phyloP scores from a whole-genome alignment of 2,888 invertebrate species.

The Anorthoa munda region DNA sequence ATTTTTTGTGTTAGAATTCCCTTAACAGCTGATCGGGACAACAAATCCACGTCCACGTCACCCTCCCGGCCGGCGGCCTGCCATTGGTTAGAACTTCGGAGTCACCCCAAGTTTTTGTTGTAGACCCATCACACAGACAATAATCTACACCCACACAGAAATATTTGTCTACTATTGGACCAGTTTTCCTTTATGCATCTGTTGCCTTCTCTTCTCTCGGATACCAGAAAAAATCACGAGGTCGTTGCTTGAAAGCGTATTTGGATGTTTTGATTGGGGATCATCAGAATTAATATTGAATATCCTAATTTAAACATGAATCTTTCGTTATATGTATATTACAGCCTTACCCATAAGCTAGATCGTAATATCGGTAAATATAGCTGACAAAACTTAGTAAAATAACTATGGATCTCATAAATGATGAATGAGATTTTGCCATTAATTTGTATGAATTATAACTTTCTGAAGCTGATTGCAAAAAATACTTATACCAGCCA shows the following conservation, averaged over 20 bases:
- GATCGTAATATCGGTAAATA: conserved; percentile 5
- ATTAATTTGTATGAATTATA: not conserved
- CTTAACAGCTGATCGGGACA: conserved; percentile 85
- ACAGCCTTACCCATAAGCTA: not conserved
- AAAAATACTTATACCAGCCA: conserved; percentile 1
- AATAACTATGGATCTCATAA: conserved; percentile 4
- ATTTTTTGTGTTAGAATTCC: conserved; percentile 85
- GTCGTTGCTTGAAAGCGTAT: conserved; percentile 24
- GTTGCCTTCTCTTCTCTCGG: conserved; percentile 45
- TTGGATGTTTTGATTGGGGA: conserved; percentile 11
- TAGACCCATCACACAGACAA: conserved; percentile 46
- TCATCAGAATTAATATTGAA: not conserved
- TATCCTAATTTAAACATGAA: not conserved
- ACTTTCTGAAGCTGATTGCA: not conserved
- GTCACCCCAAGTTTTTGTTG: conserved; percentile 68
- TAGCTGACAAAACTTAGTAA: not conserved
- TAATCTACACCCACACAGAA: conserved; percentile 28
- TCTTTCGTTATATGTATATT: not conserved
- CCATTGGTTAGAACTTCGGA: conserved; percentile 73
- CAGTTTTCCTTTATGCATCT: conserved; percentile 47
- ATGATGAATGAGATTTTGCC: conserved; percentile 2
- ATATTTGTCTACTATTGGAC: conserved; percentile 38
- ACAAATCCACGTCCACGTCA: conserved; percentile 80
- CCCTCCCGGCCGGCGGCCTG: conserved; percentile 52
- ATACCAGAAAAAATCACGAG: conserved; percentile 50